Evolutionary conservation across 2,797 vertebrate genomes (phyloP).

Genomic region (Ctenochaetus hawaiiensis): DNA sequence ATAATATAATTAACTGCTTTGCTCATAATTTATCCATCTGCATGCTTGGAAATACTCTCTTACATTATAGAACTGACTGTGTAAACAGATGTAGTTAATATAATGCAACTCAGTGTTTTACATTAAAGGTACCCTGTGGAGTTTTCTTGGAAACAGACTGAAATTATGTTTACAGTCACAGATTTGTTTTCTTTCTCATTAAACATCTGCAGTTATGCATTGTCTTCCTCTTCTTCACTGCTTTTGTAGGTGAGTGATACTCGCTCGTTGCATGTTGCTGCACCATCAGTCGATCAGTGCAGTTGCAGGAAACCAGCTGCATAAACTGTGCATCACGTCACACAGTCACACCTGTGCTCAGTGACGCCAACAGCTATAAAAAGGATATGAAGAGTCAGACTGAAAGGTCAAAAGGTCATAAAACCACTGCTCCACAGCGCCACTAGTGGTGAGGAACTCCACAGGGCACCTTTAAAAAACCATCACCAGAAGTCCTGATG

Average conservation of each 20-base stretch:
- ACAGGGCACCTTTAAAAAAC: conserved; percentile 42
- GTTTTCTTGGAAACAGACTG: conserved; percentile 4
- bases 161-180: background rate
- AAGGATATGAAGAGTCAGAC: background rate
- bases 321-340: background rate
- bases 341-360: too few relatives aligned
- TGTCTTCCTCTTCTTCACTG: background rate
- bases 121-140: conserved; percentile 49
- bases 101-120: background rate
- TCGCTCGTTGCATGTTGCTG: too few relatives aligned
- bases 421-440: background rate
- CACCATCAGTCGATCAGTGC: background rate
- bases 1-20: conserved; percentile 13
- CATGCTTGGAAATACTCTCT: conserved; percentile 10
- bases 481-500: background rate
- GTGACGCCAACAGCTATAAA: background rate
- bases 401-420: too few relatives aligned
- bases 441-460: conserved; percentile 20
- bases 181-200: background rate
- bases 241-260: background rate
- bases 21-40: conserved; percentile 23
- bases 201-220: background rate
- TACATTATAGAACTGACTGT: background rate
- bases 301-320: background rate
- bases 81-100: conserved; percentile 23